phyloP scores from a whole-genome alignment of 2,113 vertebrate genomes.

The Azemiops feae region DNA sequence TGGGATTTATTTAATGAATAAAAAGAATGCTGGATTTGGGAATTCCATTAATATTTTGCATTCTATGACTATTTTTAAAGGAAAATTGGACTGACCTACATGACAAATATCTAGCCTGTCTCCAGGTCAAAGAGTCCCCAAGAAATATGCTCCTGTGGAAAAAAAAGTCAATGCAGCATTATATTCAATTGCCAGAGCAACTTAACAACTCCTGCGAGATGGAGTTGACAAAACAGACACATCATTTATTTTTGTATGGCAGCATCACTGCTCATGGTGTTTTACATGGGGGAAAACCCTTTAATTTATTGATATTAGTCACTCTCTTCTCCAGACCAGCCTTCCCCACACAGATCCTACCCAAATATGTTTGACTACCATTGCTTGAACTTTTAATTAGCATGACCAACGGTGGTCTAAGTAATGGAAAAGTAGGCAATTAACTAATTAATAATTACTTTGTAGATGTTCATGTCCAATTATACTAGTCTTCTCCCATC shows the following conservation, averaged over 20 bases:
- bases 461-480: not conserved
- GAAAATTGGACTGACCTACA: conserved; percentile 43
- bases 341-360: not conserved
- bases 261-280: not conserved
- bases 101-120: conserved; percentile 36
- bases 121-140: conserved; percentile 27
- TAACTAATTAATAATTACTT: not conserved
- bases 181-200: accelerated
- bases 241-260: not conserved
- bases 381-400: not conserved
- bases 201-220: not conserved
- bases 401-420: not conserved
- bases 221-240: not conserved
- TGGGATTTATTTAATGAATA: conserved; percentile 26
- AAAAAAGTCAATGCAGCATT: not conserved
- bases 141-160: conserved; percentile 29
- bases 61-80: conserved; percentile 56
- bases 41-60: conserved; percentile 43
- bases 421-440: not conserved
- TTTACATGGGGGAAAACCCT: not conserved
- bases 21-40: conserved; percentile 49
- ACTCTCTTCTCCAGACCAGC: not conserved
- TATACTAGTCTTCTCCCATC: not conserved
- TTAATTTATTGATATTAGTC: not conserved
- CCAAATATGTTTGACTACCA: not conserved